phyloP scores from a whole-genome alignment of 2,113 vertebrate species.

The Heterochromis multidens region DNA sequence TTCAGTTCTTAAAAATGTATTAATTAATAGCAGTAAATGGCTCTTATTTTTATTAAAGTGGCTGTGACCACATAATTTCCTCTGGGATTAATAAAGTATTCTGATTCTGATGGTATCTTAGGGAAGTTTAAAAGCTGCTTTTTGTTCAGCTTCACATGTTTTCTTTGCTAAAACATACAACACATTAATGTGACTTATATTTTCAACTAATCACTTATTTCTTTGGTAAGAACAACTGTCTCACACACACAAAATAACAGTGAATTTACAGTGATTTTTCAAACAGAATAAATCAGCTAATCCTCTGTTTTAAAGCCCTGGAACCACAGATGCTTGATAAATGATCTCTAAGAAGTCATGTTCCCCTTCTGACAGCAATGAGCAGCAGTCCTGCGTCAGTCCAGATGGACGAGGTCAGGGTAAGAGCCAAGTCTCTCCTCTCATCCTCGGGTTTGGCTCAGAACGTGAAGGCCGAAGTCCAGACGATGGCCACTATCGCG shows the following conservation, averaged over 20 bases:
- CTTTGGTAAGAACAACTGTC: rapidly evolving
- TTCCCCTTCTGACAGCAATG: conserved; percentile 11
- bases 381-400: neutral
- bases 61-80: no score
- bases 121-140: neutral
- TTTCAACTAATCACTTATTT: neutral
- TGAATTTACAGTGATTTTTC: neutral
- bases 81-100: no score
- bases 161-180: rapidly evolving
- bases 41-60: neutral
- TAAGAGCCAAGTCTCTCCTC: conserved; percentile 52
- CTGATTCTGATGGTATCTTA: no score
- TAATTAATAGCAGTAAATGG: neutral
- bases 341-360: neutral
- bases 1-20: neutral
- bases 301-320: neutral
- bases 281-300: neutral
- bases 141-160: neutral
- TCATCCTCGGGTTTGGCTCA: conserved; percentile 39
- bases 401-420: conserved; percentile 61
- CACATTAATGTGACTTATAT: rapidly evolving
- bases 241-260: rapidly evolving
- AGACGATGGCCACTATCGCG: conserved; percentile 47
- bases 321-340: neutral
- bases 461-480: conserved; percentile 54